Percentiles rank a stretch among this genome's conserved stretches.
phyloP scores from a whole-genome alignment of 2,888 invertebrate genomes.

The Andrena bucephala region DNA sequence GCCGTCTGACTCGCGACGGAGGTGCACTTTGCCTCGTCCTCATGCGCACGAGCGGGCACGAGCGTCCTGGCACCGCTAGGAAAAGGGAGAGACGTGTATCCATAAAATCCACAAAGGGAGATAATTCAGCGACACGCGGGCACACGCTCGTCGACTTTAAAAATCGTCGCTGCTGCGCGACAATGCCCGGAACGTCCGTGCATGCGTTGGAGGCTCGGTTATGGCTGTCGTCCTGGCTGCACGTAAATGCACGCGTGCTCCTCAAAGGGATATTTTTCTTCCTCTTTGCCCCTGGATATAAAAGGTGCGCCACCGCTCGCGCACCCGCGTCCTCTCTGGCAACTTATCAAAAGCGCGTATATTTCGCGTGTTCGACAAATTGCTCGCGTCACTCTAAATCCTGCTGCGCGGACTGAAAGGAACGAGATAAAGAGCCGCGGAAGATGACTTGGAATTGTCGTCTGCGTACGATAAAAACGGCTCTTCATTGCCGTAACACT shows the following conservation, averaged over 20 bases:
- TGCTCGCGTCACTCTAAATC: neutral
- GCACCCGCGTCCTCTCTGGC: conserved; percentile 17
- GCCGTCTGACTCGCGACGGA: conserved; percentile 4
- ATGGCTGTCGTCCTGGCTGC: conserved; percentile 32
- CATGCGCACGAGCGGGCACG: neutral
- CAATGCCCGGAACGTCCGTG: conserved; percentile 34
- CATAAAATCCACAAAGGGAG: conserved; percentile 33
- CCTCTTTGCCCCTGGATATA: no score
- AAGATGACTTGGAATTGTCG: neutral
- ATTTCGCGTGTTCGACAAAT: conserved; percentile 8
- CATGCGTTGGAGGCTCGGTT: neutral
- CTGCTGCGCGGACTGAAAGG: no score
- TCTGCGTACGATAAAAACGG: neutral
- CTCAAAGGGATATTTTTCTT: conserved; percentile 36
- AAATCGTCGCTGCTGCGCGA: conserved; percentile 31
- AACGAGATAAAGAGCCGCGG: no score
- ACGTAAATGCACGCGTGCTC: conserved; percentile 38
- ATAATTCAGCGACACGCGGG: conserved; percentile 39
- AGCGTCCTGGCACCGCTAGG: conserved; percentile 18
- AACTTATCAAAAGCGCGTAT: conserved; percentile 52
- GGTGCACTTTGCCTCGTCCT: conserved; percentile 4
- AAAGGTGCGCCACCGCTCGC: no score
- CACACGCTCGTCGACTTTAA: conserved; percentile 21
- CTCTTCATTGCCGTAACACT: neutral
- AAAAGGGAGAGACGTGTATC: neutral